Conservation (phyloP, 1,140 invertebrate species). For the Calycopis cecrops region DNA sequence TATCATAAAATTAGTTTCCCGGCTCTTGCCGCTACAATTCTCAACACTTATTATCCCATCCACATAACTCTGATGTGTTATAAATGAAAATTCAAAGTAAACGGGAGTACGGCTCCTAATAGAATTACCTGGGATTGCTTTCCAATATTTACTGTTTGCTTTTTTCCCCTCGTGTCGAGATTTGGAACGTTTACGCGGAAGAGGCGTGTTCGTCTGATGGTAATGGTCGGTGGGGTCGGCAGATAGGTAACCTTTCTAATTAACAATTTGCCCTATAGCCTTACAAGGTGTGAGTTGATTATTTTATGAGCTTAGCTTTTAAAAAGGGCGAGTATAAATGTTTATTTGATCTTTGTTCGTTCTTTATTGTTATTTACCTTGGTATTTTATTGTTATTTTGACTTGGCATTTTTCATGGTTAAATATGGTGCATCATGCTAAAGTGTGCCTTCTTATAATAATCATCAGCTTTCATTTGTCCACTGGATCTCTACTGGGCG, state of each 20-base stretch:
- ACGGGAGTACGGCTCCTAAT: constrained; percentile 50
- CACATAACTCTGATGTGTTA: constrained; percentile 26
- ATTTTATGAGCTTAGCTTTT: constrained; percentile 33
- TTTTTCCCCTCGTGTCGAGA: constrained; percentile 58
- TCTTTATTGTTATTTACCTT: too few species aligned
- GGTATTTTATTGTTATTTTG: too few species aligned
- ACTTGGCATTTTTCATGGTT: too few species aligned
- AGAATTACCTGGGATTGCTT: constrained; percentile 71
- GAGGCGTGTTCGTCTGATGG: constrained; percentile 56
- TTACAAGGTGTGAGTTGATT: constrained; percentile 49
- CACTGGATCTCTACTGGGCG: too few species aligned
- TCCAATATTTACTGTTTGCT: constrained; percentile 72
- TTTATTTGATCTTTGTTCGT: too few species aligned
- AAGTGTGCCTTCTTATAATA: too few species aligned
- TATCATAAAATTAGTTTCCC: too few species aligned
- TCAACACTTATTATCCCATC: too few species aligned
- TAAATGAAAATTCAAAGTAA: constrained; percentile 24
- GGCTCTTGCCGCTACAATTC: too few species aligned
- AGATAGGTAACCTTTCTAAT: constrained; percentile 59
- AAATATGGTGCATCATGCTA: too few species aligned
- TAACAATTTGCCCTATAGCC: constrained; percentile 55
- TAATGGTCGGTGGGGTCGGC: constrained; percentile 48
- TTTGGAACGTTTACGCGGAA: constrained; percentile 56
- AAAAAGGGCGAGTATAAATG: neutral
- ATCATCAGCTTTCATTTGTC: too few species aligned